A percentile compares a stretch with the other conserved stretches of the same genome.
phyloP scores from a whole-genome alignment of 2,113 vertebrate species.

The Heptranchias perlo region DNA sequence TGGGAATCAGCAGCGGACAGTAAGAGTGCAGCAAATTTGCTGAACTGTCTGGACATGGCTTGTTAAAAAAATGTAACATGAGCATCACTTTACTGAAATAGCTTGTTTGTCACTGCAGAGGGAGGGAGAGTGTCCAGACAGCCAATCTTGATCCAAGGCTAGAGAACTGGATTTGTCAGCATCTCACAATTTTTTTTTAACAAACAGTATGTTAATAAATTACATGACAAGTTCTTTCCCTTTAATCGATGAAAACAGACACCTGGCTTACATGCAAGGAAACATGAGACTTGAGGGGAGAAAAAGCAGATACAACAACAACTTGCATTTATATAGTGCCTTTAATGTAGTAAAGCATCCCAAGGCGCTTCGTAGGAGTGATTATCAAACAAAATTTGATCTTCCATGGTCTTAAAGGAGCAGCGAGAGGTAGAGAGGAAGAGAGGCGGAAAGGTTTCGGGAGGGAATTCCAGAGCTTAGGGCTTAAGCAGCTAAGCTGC shows the following conservation, averaged over 20 bases:
- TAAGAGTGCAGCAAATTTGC: constrained; percentile 12
- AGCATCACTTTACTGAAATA: constrained; percentile 27
- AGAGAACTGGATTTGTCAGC: background rate
- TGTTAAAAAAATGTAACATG: constrained; percentile 29
- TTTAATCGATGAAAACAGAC: background rate
- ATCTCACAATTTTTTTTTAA: background rate
- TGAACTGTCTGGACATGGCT: constrained; percentile 24
- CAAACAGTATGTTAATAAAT: background rate
- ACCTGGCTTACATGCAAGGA: background rate
- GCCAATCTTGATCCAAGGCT: background rate
- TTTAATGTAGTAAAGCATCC: no score
- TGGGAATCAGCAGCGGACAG: background rate
- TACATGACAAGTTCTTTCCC: background rate
- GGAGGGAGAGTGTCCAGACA: background rate
- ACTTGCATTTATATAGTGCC: background rate
- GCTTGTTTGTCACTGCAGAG: constrained; percentile 18
- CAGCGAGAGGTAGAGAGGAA: background rate
- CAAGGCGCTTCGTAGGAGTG: background rate
- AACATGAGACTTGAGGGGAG: background rate
- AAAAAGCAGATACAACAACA: background rate
- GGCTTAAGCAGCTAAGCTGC: background rate
- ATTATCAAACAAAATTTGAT: background rate
- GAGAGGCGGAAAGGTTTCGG: background rate
- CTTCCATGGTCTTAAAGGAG: no score
- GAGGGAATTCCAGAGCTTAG: background rate